A percentile compares a stretch with the other conserved stretches of the same genome.
Evolutionary conservation across 1,140 invertebrate genomes (phyloP).

Genomic region (Agrypnia vestita): DNA sequence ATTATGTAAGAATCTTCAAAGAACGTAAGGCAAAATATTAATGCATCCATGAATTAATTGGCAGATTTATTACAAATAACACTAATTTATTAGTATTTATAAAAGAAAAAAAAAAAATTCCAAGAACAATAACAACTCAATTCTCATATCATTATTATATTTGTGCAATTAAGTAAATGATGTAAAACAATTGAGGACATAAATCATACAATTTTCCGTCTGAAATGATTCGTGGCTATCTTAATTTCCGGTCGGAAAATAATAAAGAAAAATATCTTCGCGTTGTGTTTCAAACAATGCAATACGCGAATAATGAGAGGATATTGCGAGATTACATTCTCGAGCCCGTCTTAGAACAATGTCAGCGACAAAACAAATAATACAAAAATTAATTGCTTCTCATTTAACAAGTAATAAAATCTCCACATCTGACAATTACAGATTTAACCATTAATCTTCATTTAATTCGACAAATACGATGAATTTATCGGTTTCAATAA

Average conservation of each 20-base stretch:
- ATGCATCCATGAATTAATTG: no score
- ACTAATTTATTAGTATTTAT: no score
- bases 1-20: no score
- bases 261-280: no score
- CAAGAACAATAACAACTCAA: not conserved
- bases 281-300: no score
- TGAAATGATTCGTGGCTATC: no score
- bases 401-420: constrained; percentile 15
- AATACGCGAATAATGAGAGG: not conserved
- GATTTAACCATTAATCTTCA: not conserved
- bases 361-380: constrained; percentile 21
- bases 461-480: constrained; percentile 6
- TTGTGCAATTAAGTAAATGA: constrained; percentile 13
- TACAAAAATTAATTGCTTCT: not conserved
- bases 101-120: not conserved
- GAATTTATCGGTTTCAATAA: constrained; percentile 5
- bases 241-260: no score
- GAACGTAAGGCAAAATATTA: no score
- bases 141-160: constrained; percentile 24
- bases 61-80: no score
- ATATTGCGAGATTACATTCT: not conserved
- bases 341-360: constrained; percentile 9
- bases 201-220: not conserved
- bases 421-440: not conserved
- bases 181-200: not conserved